A percentile compares a stretch with the other conserved stretches of the same genome.
These are phyloP conservation scores for Spondyliosoma cantharus DNA, from an alignment of 2,797 vertebrate species.

Conservation along the genomic window DNA sequence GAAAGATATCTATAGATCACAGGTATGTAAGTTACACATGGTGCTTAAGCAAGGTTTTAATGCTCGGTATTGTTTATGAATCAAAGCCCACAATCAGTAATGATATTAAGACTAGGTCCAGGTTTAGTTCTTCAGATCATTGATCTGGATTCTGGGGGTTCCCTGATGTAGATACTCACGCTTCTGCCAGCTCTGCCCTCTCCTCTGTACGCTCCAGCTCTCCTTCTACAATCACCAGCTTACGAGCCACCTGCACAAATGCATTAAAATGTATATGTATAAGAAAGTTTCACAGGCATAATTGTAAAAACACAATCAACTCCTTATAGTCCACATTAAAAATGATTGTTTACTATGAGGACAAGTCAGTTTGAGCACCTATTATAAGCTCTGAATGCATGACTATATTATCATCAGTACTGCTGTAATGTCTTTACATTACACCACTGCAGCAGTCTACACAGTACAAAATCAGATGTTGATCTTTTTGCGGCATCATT, in stretches of 20 bases:
- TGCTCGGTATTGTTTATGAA: no score
- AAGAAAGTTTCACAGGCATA: not conserved
- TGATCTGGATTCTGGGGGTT: not conserved
- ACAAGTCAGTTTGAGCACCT: not conserved
- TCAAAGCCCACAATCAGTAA: no score
- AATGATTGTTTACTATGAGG: not conserved
- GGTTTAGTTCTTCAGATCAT: no score
- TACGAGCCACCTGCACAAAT: slow-evolving; percentile 91
- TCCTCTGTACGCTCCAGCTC: slow-evolving; percentile 97
- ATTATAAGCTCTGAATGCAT: not conserved
- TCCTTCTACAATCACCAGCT: slow-evolving; percentile 96
- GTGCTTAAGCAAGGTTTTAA: no score
- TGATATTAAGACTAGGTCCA: no score
- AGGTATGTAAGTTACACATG: no score
- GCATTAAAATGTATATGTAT: not conserved
- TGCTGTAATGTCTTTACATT: no score
- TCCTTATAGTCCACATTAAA: not conserved
- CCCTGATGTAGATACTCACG: slow-evolving; percentile 84
- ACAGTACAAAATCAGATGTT: not conserved
- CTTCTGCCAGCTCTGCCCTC: slow-evolving; percentile 93
- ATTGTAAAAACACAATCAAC: not conserved
- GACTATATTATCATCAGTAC: not conserved
- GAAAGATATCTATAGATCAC: no score
- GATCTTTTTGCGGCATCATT: no score
- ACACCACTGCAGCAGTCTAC: not conserved